Conservation (phyloP, 1,140 invertebrate species). For the Halesus radiatus region DNA sequence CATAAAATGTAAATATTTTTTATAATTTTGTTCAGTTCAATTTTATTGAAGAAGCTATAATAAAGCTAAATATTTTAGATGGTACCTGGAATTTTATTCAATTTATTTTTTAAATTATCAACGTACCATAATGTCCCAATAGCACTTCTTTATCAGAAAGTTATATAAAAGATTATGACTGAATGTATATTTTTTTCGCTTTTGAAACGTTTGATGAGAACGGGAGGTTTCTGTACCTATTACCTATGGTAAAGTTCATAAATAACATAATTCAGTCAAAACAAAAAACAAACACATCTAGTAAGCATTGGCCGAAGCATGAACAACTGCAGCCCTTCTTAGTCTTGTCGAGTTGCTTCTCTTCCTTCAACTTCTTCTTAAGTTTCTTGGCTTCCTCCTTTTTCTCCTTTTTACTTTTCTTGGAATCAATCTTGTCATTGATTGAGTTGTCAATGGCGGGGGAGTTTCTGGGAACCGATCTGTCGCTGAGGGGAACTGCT, state of each 20-base stretch:
- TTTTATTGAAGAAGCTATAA: slow-evolving; percentile 24
- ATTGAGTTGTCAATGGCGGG: slow-evolving; percentile 25
- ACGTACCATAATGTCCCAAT: not conserved
- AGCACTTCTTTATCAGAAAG: not conserved
- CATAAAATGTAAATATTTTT: slow-evolving; percentile 1
- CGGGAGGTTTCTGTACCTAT: not conserved
- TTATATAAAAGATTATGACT: too few species aligned
- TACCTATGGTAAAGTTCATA: not conserved
- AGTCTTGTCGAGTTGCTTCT: slow-evolving; percentile 58
- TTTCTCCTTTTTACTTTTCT: slow-evolving; percentile 42
- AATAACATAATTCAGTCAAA: slow-evolving; percentile 63
- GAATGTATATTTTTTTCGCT: slow-evolving; percentile 3
- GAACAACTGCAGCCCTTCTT: slow-evolving; percentile 64
- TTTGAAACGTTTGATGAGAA: slow-evolving; percentile 17
- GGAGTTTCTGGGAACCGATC: slow-evolving; percentile 38
- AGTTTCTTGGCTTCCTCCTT: slow-evolving; percentile 49
- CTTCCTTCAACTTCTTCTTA: slow-evolving; percentile 62
- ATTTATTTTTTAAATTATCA: slow-evolving; percentile 8
- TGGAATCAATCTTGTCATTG: slow-evolving; percentile 26
- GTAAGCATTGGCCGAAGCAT: slow-evolving; percentile 64
- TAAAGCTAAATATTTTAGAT: slow-evolving; percentile 18
- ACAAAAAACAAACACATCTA: slow-evolving; percentile 66
- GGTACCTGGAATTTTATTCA: slow-evolving; percentile 60
- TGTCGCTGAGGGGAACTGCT: slow-evolving; percentile 48
- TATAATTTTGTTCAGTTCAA: slow-evolving; percentile 10